Evolutionary conservation across 2,797 vertebrate genomes (phyloP), one percentile per base, ranked within the genome.

Genomic region (Pterois miles): DNA sequence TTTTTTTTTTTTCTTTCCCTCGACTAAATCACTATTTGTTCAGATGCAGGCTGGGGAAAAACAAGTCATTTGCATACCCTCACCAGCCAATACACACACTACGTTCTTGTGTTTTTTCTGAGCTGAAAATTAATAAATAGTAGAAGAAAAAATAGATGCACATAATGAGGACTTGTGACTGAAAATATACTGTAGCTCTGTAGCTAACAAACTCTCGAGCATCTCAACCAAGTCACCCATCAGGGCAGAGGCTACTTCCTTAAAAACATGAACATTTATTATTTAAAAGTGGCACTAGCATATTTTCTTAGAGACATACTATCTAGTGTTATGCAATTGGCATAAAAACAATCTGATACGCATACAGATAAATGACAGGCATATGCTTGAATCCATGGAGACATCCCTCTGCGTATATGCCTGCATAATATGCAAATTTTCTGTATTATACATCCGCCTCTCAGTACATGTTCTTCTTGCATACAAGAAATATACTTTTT

Each of bases 11-110:
- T 34, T 40, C 65, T 36, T 65, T 27, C 50, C 29, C 18, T 58
- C 29, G 57, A 78, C 67, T 80, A 77, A 89, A 85, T 63, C 81
- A 60, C 62, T 73, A 67, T 88, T 88, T 90, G 65, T 87, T 88
- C 65, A 78, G 76, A 82, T 29, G 71, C 64, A 23, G 29, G 77
- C 34, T 22, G 6, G 48, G 40, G 48, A 38, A 84, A 87, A 83
- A 84, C 81, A 83, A 80, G 22, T 60, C 10, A 84, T 88, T 86
- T 88, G 71, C 81, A 87, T 79, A 76, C 58, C 31, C n/a, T 58
- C 34, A 14, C n/a, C 31, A 33, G 36, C 34, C 11, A 43, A 23
- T 74, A 65, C 66, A 62, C 36, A 52, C 38, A 70, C 22, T 14
- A 23, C 23, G 71, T 53, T 53, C 23, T 48, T 62, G 48, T 33